These are phyloP conservation scores for Notothenia coriiceps DNA, from an alignment of 2,113 vertebrate species.

Conservation along the genomic window DNA sequence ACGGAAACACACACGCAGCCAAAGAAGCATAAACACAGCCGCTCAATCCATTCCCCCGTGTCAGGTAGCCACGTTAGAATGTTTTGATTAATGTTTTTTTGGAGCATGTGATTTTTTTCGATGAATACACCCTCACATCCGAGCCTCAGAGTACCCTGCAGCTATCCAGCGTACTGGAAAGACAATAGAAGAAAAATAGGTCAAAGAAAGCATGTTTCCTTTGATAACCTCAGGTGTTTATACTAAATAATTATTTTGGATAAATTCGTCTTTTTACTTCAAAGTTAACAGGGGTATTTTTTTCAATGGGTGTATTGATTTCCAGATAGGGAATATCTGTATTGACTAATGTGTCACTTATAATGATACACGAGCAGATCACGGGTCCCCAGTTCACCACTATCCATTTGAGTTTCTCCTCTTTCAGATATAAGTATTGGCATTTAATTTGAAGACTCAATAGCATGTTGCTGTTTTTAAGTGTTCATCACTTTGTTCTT, in stretches of 20 bases:
- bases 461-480: constrained; percentile 41
- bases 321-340: constrained; percentile 53
- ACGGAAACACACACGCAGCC: constrained; percentile 16
- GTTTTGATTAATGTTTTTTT: constrained; percentile 68
- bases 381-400: constrained; percentile 55
- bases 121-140: constrained; percentile 55
- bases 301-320: constrained; percentile 61
- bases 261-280: constrained; percentile 27
- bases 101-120: constrained; percentile 57
- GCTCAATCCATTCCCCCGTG: constrained; percentile 20
- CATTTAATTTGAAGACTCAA: constrained; percentile 55
- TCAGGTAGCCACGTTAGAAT: constrained; percentile 42
- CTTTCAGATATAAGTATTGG: constrained; percentile 61
- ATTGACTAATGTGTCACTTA: constrained; percentile 73
- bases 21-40: constrained; percentile 21
- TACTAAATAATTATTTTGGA: constrained; percentile 40
- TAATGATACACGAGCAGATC: constrained; percentile 69
- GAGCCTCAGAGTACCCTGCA: constrained; percentile 38
- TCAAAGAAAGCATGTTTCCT: constrained; percentile 17
- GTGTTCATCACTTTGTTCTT: constrained; percentile 42
- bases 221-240: constrained; percentile 28
- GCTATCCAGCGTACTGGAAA: constrained; percentile 53
- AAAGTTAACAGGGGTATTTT: constrained; percentile 41
- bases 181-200: constrained; percentile 47
- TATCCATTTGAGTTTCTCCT: constrained; percentile 59